Evolutionary conservation across 2,797 vertebrate species (phyloP), one percentile per base, ranked within the genome.

Genomic region (Cynopterus sphinx): DNA sequence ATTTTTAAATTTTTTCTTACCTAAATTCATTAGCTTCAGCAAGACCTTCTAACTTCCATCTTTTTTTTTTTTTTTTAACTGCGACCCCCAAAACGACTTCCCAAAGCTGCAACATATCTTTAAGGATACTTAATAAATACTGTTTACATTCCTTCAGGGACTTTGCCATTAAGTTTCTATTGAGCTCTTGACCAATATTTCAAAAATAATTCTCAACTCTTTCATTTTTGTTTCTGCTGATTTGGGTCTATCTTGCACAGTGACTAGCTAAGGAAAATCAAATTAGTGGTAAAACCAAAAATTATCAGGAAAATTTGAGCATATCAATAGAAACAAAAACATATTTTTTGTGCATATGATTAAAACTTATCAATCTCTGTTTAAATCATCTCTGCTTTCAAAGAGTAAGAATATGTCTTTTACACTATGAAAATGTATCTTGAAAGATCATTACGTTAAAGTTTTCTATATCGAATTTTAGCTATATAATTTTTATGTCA

Each of bases 291-390:
- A 91, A 97, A 93, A 71, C 91, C 74, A 71, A 90, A 92, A 90
- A 95, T 88, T 1, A 0, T 79, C 83, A 78, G 81, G 78, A n/a
- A 97, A 97, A 93, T 96, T 84, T 88, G 36, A 96, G 96, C 92
- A 4, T 39, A 75, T 24, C 36, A 73, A 53, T 93, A 91, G 67
- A 83, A 97, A 68, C n/a, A 87, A 73, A 92, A 97, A 90, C 41
- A 87, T 93, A 16, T 92, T 97, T 96, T 75, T 49, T 95, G 96
- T 89, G 16, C 49, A 94, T 61, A 77, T 92, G 24, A 78, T 90
- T 85, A 90, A 90, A 91, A 87, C 59, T 61, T 93, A 88, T 12
- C 28, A 70, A 63, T 87, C 51, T 73, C 19, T 67, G 43, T 43
- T 90, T 71, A 89, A 70, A 67, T 88, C 21, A 81, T 53, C 33